Percentiles rank a stretch among this genome's conserved stretches.
Evolutionary conservation across 1,140 invertebrate species (phyloP).

Genomic region (Pantala flavescens): DNA sequence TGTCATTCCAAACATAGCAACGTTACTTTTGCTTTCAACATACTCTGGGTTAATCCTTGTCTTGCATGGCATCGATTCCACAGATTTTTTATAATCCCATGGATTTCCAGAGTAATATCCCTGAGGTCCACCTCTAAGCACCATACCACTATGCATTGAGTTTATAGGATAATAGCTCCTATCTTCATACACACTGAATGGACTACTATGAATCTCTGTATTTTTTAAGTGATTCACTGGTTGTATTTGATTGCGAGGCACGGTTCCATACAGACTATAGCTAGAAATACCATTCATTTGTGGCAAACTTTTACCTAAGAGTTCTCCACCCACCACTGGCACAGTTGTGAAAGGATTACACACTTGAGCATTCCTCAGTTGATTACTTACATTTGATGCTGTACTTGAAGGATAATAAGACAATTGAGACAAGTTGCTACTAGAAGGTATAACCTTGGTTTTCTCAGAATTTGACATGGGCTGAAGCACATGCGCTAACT

Average conservation of each 20-base stretch:
- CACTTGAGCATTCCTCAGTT: not conserved
- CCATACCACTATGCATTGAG: not conserved
- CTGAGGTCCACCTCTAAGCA: not conserved
- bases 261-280: constrained; percentile 15
- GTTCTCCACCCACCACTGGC: too few species aligned
- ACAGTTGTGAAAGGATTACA: too few species aligned
- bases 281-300: constrained; percentile 17
- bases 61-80: not conserved
- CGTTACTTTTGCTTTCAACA: not conserved
- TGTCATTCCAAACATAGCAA: not conserved
- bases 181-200: not conserved
- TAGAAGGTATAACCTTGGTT: constrained; percentile 13
- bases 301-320: not conserved
- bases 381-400: not conserved
- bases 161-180: not conserved
- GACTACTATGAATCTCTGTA: not conserved
- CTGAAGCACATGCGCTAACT: constrained; percentile 60
- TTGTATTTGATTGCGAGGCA: constrained; percentile 13
- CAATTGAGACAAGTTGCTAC: constrained; percentile 17
- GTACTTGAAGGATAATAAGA: constrained; percentile 17
- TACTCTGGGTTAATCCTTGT: not conserved
- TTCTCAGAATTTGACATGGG: constrained; percentile 21
- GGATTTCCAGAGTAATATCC: not conserved
- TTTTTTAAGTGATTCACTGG: not conserved
- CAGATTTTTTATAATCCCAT: not conserved